Evolutionary conservation across 2,797 vertebrate species (phyloP).

Genomic region (Xerus rutilus): DNA sequence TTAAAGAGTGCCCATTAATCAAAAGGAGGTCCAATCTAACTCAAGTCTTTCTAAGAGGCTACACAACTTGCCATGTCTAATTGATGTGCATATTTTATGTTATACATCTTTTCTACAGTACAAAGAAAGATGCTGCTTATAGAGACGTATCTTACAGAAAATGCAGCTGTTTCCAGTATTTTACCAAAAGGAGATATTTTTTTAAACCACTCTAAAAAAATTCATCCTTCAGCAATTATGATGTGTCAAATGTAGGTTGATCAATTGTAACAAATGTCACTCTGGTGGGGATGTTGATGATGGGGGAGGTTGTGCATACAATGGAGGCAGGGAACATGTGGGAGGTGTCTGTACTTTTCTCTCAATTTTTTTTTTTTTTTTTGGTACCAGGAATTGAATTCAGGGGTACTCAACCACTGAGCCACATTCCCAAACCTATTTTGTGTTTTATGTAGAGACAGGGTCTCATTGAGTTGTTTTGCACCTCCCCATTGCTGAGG

Average conservation of each 20-base stretch:
- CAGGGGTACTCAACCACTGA: too few species aligned
- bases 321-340: too few species aligned
- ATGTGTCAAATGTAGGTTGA: not conserved
- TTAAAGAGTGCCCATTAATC: conserved; percentile 85
- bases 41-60: conserved; percentile 76
- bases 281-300: not conserved
- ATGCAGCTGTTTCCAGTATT: conserved; percentile 17
- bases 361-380: not conserved
- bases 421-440: too few species aligned
- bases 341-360: not conserved
- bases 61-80: conserved; percentile 74
- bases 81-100: conserved; percentile 73
- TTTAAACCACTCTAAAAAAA: conserved; percentile 21
- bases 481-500: too few species aligned
- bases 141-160: conserved; percentile 66
- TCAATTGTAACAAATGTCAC: not conserved
- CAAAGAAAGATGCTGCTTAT: conserved; percentile 71
- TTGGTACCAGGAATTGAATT: too few species aligned
- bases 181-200: conserved; percentile 26
- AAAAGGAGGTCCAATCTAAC: conserved; percentile 80
- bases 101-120: conserved; percentile 45
- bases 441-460: too few species aligned
- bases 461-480: too few species aligned
- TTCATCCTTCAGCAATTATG: not conserved
- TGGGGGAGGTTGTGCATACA: not conserved